These are phyloP conservation scores for Lophotis ruficrista DNA, from an alignment of 2,113 vertebrate genomes.

Conservation along the genomic window DNA sequence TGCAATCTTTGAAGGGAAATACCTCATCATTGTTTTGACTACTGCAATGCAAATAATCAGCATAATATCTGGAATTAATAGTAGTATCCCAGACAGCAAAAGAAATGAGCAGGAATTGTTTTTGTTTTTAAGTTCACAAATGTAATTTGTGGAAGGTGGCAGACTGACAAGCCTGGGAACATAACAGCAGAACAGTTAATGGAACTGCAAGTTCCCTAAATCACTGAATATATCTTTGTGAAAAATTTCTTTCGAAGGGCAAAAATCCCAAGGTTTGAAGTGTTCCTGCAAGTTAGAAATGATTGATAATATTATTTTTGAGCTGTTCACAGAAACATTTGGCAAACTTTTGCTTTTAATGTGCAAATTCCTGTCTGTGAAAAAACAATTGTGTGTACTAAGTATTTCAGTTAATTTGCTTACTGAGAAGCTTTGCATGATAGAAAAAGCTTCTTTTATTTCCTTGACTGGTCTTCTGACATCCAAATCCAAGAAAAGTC, in stretches of 20 bases:
- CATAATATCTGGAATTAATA: slow-evolving; percentile 66
- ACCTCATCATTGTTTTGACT: slow-evolving; percentile 67
- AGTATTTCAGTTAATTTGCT: neutral
- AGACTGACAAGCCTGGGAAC: slow-evolving; percentile 34
- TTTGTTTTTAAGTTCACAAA: slow-evolving; percentile 48
- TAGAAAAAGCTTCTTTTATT: neutral
- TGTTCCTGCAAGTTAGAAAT: neutral
- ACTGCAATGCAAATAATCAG: slow-evolving; percentile 51
- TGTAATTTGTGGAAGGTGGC: slow-evolving; percentile 14
- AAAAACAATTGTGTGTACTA: neutral
- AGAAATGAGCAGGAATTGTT: slow-evolving; percentile 32
- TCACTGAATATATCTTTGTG: neutral
- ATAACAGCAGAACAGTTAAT: neutral
- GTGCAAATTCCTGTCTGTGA: neutral
- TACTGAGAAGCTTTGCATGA: neutral
- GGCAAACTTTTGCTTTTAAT: slow-evolving; percentile 6
- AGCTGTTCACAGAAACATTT: neutral
- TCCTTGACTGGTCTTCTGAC: neutral
- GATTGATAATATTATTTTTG: neutral
- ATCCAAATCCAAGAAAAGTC: neutral
- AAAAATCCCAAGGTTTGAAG: slow-evolving; percentile 14
- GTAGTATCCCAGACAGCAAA: slow-evolving; percentile 34
- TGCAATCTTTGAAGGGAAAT: slow-evolving; percentile 57
- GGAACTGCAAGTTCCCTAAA: slow-evolving; percentile 14
- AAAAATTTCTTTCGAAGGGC: slow-evolving; percentile 10